These are phyloP conservation scores for Catamblyrhynchus diadema DNA, from an alignment of 2,797 vertebrate species.

Conservation along the genomic window DNA sequence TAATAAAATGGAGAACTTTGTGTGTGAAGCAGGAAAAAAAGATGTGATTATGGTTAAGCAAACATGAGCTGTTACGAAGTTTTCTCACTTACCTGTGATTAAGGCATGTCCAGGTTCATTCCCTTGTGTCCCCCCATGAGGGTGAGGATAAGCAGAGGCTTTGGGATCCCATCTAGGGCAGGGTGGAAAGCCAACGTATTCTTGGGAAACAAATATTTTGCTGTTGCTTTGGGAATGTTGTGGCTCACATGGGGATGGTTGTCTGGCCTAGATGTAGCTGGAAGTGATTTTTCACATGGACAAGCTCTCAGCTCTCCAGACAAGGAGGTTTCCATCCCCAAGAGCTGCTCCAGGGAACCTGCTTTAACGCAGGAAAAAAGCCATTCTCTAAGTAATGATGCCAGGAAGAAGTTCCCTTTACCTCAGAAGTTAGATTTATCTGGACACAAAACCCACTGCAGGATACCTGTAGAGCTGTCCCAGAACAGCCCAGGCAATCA, in stretches of 20 bases:
- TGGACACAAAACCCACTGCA: background rate
- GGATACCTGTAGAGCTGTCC: background rate
- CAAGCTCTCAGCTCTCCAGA: background rate
- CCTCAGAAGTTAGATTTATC: background rate
- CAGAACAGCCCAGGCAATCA: background rate
- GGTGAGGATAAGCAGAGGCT: background rate
- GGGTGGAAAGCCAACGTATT: background rate
- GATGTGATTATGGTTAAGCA: background rate
- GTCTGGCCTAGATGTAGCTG: background rate
- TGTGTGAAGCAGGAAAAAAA: background rate
- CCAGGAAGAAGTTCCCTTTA: background rate
- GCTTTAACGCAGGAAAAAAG: background rate
- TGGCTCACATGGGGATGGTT: background rate
- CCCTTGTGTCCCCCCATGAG: accelerated
- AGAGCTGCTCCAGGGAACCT: background rate
- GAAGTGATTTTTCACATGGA: background rate
- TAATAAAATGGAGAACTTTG: background rate
- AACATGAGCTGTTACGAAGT: background rate
- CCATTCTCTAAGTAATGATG: background rate
- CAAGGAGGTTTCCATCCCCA: background rate
- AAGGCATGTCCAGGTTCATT: background rate
- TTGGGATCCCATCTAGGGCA: background rate
- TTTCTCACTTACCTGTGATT: background rate
- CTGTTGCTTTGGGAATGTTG: background rate
- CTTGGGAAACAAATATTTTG: accelerated